Conservation (phyloP, 2,113 vertebrate genomes). For the Mandrillus leucophaeus region DNA sequence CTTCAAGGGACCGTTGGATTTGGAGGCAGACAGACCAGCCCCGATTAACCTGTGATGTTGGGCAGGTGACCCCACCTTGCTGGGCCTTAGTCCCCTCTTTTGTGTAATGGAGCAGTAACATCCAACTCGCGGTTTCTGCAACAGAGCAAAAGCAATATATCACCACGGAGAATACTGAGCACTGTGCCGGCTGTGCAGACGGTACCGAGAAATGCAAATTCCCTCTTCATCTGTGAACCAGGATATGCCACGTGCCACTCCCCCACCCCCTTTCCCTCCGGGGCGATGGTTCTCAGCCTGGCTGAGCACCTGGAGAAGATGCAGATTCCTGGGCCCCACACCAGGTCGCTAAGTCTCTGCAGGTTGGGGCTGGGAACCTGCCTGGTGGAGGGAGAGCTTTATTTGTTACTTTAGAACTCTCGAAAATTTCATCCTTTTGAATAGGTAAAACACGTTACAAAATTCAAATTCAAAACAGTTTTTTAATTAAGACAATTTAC, state of each 20-base stretch:
- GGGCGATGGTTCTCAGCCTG: not conserved
- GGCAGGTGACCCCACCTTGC: not conserved
- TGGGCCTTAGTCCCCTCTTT: not conserved
- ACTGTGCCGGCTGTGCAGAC: not conserved
- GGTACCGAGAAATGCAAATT: not conserved
- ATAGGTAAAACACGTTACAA: not conserved
- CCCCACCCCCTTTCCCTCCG: not conserved
- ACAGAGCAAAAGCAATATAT: not conserved
- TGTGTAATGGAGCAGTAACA: not conserved
- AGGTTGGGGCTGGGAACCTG: not conserved
- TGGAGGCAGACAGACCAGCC: not conserved
- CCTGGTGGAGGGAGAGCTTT: not conserved
- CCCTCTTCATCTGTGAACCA: not conserved
- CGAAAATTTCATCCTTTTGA: not conserved
- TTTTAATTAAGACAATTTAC: not conserved
- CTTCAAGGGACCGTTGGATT: not conserved
- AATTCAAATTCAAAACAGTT: not conserved
- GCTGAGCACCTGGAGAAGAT: not conserved
- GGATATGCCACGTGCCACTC: fast-evolving
- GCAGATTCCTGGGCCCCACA: not conserved
- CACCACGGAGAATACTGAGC: not conserved
- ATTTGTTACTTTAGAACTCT: not conserved
- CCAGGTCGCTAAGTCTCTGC: not conserved
- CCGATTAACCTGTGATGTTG: too few relatives aligned
- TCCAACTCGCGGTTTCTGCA: not conserved